Base-by-base conservation (phyloP, 2,113 vertebrate species). In the Perca fluviatilis region DNA sequence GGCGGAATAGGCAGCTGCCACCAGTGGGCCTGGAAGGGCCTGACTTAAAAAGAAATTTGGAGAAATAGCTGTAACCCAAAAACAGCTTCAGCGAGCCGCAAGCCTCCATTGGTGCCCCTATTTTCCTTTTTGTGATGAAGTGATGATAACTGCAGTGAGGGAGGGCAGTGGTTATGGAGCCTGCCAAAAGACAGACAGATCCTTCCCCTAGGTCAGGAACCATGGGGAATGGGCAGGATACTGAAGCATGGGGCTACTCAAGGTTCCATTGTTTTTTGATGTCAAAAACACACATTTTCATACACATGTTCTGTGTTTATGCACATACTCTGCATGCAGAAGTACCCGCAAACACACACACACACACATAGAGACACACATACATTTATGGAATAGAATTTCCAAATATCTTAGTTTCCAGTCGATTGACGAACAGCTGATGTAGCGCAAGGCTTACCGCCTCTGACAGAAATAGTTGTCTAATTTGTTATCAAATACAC, bases 41-140 rank as follows among this genome's bases (percentile, higher is more conserved):
- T 77, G 92, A 94, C 92, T 93, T 93, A 88, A 91, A 93, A 93
- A 91, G 87, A 94, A 91, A 91, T 92, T 86, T 71, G 60, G 87
- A 89, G 83, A 91, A 93, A 90, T 91, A 86, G 83, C 84, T 87
- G 84, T 91, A 94, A 93, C 91, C 91, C 89, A 91, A 90, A 94
- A 93, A 94, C 89, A 91, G 88, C 69, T 70, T 79, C 85, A 85
- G 84, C 77, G 82, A 89, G 83, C 71, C 60, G 53, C 87, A 85
- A 80, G 75, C 75, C 79, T 86, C 77, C 77, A 51, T 72, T 16
- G 83, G 72, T 89, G 85, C 70, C 88, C 90, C 62, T 92, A 90
- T 93, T 91, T 94, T 89, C 69, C 77, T 86, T 71, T 89, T 89
- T 80, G 87, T 93, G 91, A 89, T 86, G 89, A 91, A 91, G 91